Conservation (phyloP, 2,797 vertebrate genomes). For the Melanotaenia parkinsoni region DNA sequence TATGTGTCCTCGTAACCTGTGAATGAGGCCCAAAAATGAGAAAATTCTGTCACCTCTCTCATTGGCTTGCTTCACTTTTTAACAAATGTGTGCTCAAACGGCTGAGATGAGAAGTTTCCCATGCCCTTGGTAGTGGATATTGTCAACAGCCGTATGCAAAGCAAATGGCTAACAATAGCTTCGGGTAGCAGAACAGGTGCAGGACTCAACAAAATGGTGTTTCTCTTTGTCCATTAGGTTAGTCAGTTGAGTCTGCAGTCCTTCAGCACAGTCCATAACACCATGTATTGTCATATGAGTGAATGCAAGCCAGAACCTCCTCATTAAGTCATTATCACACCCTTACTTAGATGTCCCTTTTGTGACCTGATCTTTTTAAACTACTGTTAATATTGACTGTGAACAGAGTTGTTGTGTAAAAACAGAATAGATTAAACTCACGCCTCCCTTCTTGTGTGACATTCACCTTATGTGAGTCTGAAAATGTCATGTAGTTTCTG, state of each 20-base stretch:
- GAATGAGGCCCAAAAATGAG: too few species aligned
- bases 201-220: background rate
- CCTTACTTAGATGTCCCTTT: background rate
- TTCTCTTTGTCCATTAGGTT: background rate
- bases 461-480: background rate
- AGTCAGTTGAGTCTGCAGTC: background rate
- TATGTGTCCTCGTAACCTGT: too few species aligned
- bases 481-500: background rate
- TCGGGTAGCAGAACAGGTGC: background rate
- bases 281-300: too few species aligned
- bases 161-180: background rate
- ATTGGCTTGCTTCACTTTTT: too few species aligned
- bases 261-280: background rate
- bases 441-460: background rate
- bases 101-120: too few species aligned
- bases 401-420: background rate
- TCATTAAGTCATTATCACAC: background rate
- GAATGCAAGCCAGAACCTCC: too few species aligned
- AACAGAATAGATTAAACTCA: background rate
- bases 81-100: too few species aligned
- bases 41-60: too few species aligned
- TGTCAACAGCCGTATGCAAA: background rate
- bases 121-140: too few species aligned
- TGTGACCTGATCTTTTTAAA: background rate
- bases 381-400: background rate